Percentiles rank a stretch among this genome's conserved stretches.
These are phyloP conservation scores for Chionomys nivalis DNA, from an alignment of 2,113 vertebrate genomes.

Conservation along the genomic window DNA sequence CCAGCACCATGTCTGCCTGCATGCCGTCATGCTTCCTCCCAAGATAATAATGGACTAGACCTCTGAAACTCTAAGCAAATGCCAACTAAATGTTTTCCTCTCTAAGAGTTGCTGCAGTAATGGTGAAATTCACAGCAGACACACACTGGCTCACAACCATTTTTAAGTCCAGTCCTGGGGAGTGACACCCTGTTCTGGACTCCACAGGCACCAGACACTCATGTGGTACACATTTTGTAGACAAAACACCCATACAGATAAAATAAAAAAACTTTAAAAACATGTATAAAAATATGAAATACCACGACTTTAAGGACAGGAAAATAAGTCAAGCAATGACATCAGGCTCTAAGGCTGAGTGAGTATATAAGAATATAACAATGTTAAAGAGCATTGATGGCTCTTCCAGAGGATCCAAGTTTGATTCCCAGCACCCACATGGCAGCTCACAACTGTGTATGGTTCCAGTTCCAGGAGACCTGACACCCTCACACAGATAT, in stretches of 20 bases:
- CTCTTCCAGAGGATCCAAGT: background rate
- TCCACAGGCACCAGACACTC: background rate
- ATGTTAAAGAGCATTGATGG: background rate
- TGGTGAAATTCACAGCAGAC: background rate
- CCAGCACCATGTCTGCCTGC: background rate
- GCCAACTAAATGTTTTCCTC: background rate
- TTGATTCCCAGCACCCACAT: background rate
- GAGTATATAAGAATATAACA: background rate
- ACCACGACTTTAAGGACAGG: conserved; percentile 36
- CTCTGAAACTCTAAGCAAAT: background rate
- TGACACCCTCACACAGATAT: background rate
- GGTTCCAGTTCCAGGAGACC: background rate
- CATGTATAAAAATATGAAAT: background rate
- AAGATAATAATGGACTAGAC: background rate
- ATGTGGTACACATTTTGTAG: background rate
- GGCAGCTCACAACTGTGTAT: background rate
- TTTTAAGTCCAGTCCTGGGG: background rate
- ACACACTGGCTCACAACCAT: background rate
- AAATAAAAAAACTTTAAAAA: background rate
- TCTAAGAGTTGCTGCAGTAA: background rate
- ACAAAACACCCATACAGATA: background rate
- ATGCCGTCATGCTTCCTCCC: background rate
- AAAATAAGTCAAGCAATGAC: conserved; percentile 34
- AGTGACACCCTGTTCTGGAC: background rate
- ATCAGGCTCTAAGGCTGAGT: background rate